Conservation (phyloP, 2,797 vertebrate genomes). For the Falco novaeseelandiae region DNA sequence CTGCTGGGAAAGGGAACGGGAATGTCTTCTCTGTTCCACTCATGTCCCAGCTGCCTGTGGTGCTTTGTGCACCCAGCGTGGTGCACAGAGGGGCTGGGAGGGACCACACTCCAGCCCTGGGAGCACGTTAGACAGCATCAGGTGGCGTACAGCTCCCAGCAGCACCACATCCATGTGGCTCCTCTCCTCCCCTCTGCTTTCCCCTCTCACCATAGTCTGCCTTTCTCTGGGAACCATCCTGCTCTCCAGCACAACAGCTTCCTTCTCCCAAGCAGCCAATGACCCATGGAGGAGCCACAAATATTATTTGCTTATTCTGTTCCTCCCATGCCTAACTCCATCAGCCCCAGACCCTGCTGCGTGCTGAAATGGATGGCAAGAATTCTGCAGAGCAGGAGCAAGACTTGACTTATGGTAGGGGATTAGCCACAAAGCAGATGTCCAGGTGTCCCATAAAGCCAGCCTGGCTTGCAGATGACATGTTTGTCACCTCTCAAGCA, state of each 20-base stretch:
- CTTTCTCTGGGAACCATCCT: neutral
- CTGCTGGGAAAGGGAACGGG: neutral
- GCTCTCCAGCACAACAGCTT: neutral
- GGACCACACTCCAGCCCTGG: accelerated
- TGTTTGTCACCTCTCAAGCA: accelerated
- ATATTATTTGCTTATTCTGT: neutral
- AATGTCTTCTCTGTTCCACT: neutral
- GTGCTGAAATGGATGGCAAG: neutral
- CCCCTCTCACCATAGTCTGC: neutral
- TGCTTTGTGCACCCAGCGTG: neutral
- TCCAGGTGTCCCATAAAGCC: neutral
- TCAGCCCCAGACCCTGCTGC: neutral
- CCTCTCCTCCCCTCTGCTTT: neutral
- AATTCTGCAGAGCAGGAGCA: neutral
- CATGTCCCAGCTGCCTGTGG: neutral
- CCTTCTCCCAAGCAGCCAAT: neutral
- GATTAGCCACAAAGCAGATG: neutral
- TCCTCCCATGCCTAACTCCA: neutral
- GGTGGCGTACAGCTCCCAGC: accelerated
- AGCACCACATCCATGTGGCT: accelerated
- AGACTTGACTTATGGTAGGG: neutral
- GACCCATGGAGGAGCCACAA: neutral
- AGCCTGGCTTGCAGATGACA: neutral
- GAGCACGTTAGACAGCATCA: neutral
- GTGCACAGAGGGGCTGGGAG: neutral